Conservation (phyloP, 2,797 vertebrate genomes). For the Aeoliscus strigatus region DNA sequence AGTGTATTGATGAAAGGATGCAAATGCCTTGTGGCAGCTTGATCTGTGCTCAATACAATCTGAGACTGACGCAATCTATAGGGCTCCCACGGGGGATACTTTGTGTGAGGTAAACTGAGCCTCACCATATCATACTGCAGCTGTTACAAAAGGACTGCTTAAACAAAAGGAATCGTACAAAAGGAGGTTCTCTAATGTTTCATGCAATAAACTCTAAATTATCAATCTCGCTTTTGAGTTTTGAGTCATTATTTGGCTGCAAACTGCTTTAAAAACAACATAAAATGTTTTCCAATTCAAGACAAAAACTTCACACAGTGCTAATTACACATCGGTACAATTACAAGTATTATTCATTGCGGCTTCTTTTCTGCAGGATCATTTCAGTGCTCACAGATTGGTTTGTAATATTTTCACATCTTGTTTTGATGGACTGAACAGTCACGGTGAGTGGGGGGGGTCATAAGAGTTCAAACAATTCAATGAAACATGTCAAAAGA, state of each 20-base stretch:
- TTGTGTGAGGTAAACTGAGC: slow-evolving; percentile 45
- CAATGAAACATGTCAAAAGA: too few relatives aligned
- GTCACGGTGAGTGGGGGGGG: too few relatives aligned
- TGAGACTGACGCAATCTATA: slow-evolving; percentile 53
- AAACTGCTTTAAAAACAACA: too few relatives aligned
- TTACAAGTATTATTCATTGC: too few relatives aligned
- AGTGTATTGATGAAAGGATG: slow-evolving; percentile 57
- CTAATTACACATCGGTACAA: too few relatives aligned
- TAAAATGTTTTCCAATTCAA: too few relatives aligned
- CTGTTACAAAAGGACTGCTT: slow-evolving; percentile 20
- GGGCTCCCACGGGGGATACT: slow-evolving; percentile 42
- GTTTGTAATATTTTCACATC: too few relatives aligned
- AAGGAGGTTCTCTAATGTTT: not conserved
- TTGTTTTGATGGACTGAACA: too few relatives aligned
- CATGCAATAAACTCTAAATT: not conserved
- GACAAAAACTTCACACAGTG: too few relatives aligned
- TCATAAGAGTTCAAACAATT: too few relatives aligned
- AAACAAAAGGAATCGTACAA: slow-evolving; percentile 1
- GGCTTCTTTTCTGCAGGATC: too few relatives aligned
- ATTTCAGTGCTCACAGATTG: too few relatives aligned
- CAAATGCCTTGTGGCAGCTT: slow-evolving; percentile 50
- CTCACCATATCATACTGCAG: slow-evolving; percentile 11
- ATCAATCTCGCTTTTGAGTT: not conserved
- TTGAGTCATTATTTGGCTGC: not conserved
- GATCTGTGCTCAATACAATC: slow-evolving; percentile 50